Percentiles rank a stretch among this genome's conserved stretches.
These are phyloP conservation scores for Ciconia nigra DNA, from an alignment of 2,797 vertebrate genomes.

Conservation along the genomic window DNA sequence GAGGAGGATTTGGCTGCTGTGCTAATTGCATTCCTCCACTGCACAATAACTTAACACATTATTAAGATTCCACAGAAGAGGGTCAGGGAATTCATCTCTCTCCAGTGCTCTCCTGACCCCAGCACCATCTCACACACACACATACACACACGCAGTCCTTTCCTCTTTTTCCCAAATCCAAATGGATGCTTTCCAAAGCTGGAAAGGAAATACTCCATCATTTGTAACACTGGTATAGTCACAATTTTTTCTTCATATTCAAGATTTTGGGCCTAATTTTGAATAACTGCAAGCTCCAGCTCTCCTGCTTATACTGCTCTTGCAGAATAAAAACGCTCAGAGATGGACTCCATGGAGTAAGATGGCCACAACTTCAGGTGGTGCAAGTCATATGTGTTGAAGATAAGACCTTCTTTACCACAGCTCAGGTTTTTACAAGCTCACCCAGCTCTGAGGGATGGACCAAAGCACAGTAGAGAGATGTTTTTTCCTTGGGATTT, in stretches of 20 bases:
- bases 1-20: conserved; percentile 70
- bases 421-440: background rate
- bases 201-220: conserved; percentile 44
- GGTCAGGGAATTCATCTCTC: conserved; percentile 75
- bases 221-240: background rate
- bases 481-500: background rate
- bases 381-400: background rate
- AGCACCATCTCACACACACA: background rate
- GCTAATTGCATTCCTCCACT: conserved; percentile 78
- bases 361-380: background rate
- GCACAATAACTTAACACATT: conserved; percentile 79
- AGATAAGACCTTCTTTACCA: background rate
- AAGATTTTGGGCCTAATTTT: background rate
- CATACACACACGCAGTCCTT: background rate
- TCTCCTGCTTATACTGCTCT: background rate
- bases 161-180: conserved; percentile 22
- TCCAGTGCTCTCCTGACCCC: conserved; percentile 49
- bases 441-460: background rate
- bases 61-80: conserved; percentile 78
- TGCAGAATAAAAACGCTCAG: background rate
- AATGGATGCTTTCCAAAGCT: conserved; percentile 42
- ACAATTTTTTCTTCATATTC: conserved; percentile 18
- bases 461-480: background rate
- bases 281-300: background rate
- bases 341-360: background rate